Evolutionary conservation across 1,140 invertebrate genomes (phyloP), one percentile per base, ranked within the genome.

Genomic region (Euwallacea similis): DNA sequence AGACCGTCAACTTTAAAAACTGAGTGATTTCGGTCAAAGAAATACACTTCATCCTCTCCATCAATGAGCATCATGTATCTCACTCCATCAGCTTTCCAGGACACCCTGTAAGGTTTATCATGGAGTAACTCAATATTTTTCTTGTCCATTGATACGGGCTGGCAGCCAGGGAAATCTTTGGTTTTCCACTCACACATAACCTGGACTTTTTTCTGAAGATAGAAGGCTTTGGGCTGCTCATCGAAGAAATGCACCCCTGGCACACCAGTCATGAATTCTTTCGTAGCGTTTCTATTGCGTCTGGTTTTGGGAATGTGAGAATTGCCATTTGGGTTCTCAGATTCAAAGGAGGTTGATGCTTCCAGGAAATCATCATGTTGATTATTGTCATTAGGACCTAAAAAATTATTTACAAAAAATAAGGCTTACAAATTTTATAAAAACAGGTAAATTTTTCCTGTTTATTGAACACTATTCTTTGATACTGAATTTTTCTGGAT

Each of bases 71-170:
- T 97, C 91, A 99, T 93, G 80, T 98, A 99, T 88, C 96, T 90
- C 11, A 92, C 95, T 33, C 98, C 98, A 84, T 99, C 98, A 11
- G 98, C 98, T 82, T 99, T 99, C 98, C 98, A 99, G 0, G 96
- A 99, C 4, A 99, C 97, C 70, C 73, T 89, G 79, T 99, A 99
- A 0, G 91, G 91, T 79, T 94, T 94, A 72, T 90, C 78, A 55
- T 86, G 82, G 0, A 99, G 81, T 8, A 91, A 85, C 54, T 81
- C 84, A 10, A 99, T 85, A 83, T 99, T 99, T 0, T 88, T 79
- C 3, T 84, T 81, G 78, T 95, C 90, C 96, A 99, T 98, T 0
- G 96, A 98, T 0, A 99, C 95, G 0, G 98, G 98, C 79, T 99
- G 98, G 59, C 89, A 90, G 3, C 98, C 98, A 6, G 97, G 97